Percentiles rank a stretch among this genome's conserved stretches.
These are phyloP conservation scores for Parazoanthus atlanticus DNA, from an alignment of 92 coral and sea anemone species.

Conservation along the genomic window DNA sequence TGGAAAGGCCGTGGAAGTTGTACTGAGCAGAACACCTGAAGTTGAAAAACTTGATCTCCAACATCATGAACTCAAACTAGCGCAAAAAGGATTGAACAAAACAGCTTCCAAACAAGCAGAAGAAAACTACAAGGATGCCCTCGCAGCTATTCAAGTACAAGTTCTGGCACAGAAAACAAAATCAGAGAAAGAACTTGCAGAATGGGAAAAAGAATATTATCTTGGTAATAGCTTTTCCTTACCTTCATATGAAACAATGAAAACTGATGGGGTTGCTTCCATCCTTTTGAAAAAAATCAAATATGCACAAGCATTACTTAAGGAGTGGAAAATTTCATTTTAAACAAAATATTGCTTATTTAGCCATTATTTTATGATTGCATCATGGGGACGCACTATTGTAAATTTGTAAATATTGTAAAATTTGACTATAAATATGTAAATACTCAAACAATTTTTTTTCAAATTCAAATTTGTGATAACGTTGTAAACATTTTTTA, in stretches of 20 bases:
- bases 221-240: too few relatives aligned
- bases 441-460: background rate
- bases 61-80: slow-evolving; percentile 39
- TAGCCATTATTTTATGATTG: background rate
- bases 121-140: slow-evolving; percentile 21
- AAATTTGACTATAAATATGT: too few relatives aligned
- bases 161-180: slow-evolving; percentile 14
- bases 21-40: slow-evolving; percentile 49
- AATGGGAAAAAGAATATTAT: slow-evolving; percentile 2
- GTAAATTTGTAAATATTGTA: too few relatives aligned
- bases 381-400: background rate
- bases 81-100: slow-evolving; percentile 14
- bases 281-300: slow-evolving; percentile 46
- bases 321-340: slow-evolving; percentile 59
- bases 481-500: background rate
- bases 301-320: slow-evolving; percentile 55
- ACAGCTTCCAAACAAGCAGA: slow-evolving; percentile 17
- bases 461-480: background rate
- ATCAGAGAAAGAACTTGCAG: background rate
- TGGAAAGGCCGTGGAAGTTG: slow-evolving; percentile 60
- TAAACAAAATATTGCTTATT: background rate
- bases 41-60: slow-evolving; percentile 48
- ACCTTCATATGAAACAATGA: slow-evolving; percentile 38
- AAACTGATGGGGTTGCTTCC: slow-evolving; percentile 47
- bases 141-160: too few relatives aligned